These are phyloP conservation scores for Salvelinus namaycush DNA, from an alignment of 2,113 vertebrate genomes.

Conservation along the genomic window DNA sequence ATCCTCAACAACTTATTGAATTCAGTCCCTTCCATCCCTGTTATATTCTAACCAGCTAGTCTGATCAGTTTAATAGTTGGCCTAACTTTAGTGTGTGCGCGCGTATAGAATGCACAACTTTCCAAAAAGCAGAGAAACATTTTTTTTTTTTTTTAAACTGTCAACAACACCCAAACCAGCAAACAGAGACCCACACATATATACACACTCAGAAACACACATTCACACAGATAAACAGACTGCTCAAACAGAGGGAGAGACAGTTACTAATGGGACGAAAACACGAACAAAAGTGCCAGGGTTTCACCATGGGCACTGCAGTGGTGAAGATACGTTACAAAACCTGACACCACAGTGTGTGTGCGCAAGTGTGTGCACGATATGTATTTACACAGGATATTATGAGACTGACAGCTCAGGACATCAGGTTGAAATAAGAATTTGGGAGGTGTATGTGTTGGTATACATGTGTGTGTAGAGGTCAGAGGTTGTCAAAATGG, in stretches of 20 bases:
- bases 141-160: constrained; percentile 6
- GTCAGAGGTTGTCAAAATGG: neutral
- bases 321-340: constrained; percentile 68
- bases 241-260: constrained; percentile 50
- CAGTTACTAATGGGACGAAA: constrained; percentile 46
- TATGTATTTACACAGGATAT: constrained; percentile 41
- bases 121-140: constrained; percentile 51
- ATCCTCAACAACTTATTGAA: neutral
- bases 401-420: constrained; percentile 47
- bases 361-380: constrained; percentile 22
- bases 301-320: constrained; percentile 47
- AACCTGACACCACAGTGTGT: constrained; percentile 53
- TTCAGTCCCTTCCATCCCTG: constrained; percentile 40
- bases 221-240: constrained; percentile 38
- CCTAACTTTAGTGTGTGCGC: neutral
- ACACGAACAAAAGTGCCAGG: constrained; percentile 59
- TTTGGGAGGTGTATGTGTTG: constrained; percentile 10
- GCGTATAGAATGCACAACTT: constrained; percentile 61
- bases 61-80: neutral
- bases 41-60: constrained; percentile 27
- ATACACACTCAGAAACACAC: too few species aligned
- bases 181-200: constrained; percentile 36
- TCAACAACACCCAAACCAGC: constrained; percentile 50
- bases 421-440: constrained; percentile 46
- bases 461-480: neutral